A percentile compares a stretch with the other conserved stretches of the same genome.
Evolutionary conservation across 2,113 vertebrate species (phyloP).

Genomic region (Tragelaphus scriptus): DNA sequence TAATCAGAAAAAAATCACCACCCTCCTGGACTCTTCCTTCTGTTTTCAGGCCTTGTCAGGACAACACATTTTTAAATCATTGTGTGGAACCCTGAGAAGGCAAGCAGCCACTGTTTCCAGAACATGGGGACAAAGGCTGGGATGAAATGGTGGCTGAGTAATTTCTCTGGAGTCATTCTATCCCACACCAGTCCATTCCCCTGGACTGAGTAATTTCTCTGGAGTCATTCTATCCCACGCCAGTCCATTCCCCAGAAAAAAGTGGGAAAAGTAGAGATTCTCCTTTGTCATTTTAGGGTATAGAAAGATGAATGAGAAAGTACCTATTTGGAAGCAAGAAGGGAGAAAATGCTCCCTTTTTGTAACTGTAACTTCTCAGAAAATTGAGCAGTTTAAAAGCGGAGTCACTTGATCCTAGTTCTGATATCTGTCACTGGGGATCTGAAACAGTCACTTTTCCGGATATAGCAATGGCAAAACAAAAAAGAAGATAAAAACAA

Average conservation of each 20-base stretch:
- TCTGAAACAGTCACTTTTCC: conserved; percentile 16
- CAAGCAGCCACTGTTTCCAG: conserved; percentile 21
- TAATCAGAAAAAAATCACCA: neutral
- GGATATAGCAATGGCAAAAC: neutral
- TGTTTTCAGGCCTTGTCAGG: conserved; percentile 39
- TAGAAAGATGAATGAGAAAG: conserved; percentile 26
- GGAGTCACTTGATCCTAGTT: neutral
- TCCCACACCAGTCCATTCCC: neutral
- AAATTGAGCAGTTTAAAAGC: neutral
- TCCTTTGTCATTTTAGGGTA: conserved; percentile 37
- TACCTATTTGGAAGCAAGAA: conserved; percentile 40
- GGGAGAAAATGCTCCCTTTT: neutral
- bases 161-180: conserved; percentile 28
- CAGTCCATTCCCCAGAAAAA: conserved; percentile 6
- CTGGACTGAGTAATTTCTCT: conserved; percentile 17
- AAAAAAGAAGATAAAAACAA: neutral
- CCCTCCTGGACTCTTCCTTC: neutral
- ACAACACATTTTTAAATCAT: conserved; percentile 30
- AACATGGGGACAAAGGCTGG: conserved; percentile 26
- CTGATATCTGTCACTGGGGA: neutral
- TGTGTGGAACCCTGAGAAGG: conserved; percentile 52
- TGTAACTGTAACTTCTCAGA: conserved; percentile 41
- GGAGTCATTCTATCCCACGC: conserved; percentile 12
- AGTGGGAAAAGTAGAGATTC: conserved; percentile 28
- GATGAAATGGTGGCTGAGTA: conserved; percentile 4